These are phyloP conservation scores for Electrophaes corylata DNA, from an alignment of 2,888 invertebrate genomes.

Conservation along the genomic window DNA sequence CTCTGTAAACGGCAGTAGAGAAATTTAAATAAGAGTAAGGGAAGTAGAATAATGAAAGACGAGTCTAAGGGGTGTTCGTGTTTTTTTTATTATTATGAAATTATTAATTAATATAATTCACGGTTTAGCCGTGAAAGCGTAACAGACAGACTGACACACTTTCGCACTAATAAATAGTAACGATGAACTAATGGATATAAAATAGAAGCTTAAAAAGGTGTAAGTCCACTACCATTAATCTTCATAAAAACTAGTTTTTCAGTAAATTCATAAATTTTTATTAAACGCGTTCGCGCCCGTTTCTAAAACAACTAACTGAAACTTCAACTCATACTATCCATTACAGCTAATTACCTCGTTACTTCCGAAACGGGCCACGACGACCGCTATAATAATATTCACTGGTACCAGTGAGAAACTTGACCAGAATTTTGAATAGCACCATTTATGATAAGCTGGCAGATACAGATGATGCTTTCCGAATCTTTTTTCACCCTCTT, in stretches of 20 bases:
- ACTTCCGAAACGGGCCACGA: slow-evolving; percentile 28
- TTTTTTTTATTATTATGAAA: background rate
- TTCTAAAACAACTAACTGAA: slow-evolving; percentile 32
- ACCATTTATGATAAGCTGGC: too few species aligned
- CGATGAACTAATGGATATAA: too few species aligned
- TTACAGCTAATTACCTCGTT: slow-evolving; percentile 40
- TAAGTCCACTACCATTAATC: background rate
- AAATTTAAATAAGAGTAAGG: background rate
- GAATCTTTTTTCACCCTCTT: too few species aligned
- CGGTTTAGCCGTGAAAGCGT: too few species aligned
- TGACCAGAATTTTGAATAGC: too few species aligned
- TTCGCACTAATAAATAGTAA: too few species aligned
- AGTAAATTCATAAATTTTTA: slow-evolving; percentile 30
- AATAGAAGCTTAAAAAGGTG: too few species aligned
- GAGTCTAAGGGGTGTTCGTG: background rate
- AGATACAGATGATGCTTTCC: too few species aligned
- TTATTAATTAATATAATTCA: too few species aligned
- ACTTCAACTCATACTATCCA: slow-evolving; percentile 40
- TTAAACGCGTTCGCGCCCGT: slow-evolving; percentile 26
- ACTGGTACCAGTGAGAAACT: too few species aligned
- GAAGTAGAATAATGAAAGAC: background rate
- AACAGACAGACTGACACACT: too few species aligned
- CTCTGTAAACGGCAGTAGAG: background rate
- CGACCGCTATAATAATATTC: slow-evolving; percentile 16
- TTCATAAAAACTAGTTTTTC: background rate